A percentile compares a stretch with the other conserved stretches of the same genome.
Conservation (phyloP, 1,140 invertebrate species). For the Camponotus vicinus region DNA sequence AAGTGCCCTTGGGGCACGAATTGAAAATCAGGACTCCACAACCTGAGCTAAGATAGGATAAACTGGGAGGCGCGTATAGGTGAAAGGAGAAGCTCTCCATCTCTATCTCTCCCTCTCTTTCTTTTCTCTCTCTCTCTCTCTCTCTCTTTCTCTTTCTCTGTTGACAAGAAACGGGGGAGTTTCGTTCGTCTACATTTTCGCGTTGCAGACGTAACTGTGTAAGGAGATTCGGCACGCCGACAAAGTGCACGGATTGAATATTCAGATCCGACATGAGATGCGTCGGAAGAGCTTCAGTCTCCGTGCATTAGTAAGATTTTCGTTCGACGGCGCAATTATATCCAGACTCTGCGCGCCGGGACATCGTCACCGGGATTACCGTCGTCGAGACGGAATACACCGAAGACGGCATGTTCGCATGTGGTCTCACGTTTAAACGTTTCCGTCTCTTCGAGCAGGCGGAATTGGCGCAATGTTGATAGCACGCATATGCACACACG, state of each 20-base stretch:
- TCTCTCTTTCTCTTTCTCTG: no score
- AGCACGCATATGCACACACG: not conserved
- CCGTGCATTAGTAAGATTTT: slow-evolving; percentile 58
- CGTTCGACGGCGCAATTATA: slow-evolving; percentile 52
- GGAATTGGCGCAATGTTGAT: slow-evolving; percentile 27
- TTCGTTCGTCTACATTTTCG: slow-evolving; percentile 30
- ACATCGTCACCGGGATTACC: not conserved
- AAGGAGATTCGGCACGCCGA: slow-evolving; percentile 41
- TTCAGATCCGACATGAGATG: slow-evolving; percentile 28
- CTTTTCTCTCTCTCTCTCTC: no score
- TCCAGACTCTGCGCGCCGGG: not conserved
- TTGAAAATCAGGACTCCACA: slow-evolving; percentile 76
- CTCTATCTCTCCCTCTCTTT: no score
- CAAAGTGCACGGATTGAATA: slow-evolving; percentile 46
- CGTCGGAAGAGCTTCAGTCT: slow-evolving; percentile 42
- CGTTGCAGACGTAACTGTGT: slow-evolving; percentile 3
- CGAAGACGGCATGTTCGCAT: not conserved
- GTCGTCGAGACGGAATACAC: slow-evolving; percentile 11
- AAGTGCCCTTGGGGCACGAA: slow-evolving; percentile 70
- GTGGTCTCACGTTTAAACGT: not conserved
- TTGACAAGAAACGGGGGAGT: not conserved
- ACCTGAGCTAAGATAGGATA: slow-evolving; percentile 78
- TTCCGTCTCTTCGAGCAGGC: not conserved
- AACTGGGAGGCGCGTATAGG: slow-evolving; percentile 65
- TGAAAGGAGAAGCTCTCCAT: slow-evolving; percentile 4